Conservation (phyloP, 2,113 vertebrate species). For the Mormoops blainvillei region DNA sequence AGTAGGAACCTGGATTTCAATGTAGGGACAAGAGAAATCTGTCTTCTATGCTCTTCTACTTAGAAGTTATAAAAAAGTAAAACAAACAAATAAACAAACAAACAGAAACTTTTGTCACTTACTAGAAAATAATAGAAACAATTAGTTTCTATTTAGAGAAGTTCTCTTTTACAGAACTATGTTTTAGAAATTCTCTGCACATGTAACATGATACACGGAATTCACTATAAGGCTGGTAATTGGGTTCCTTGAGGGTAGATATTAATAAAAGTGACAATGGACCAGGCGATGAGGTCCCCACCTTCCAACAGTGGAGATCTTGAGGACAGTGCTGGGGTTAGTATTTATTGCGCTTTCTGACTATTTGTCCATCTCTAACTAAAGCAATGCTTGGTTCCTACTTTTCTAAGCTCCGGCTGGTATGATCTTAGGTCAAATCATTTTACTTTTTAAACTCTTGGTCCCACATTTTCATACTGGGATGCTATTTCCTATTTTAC, state of each 20-base stretch:
- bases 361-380: not conserved
- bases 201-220: not conserved
- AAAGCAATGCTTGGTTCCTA: not conserved
- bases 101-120: not conserved
- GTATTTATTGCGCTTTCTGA: not conserved
- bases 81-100: not conserved
- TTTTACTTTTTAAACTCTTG: not conserved
- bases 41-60: not conserved
- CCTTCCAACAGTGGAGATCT: not conserved
- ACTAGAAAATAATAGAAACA: not conserved
- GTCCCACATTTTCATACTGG: not conserved
- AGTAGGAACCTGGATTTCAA: not conserved
- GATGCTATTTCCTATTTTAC: not conserved
- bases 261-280: not conserved
- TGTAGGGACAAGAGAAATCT: not conserved
- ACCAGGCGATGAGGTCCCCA: not conserved
- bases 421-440: not conserved
- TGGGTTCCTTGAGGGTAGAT: not conserved
- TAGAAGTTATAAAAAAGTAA: not conserved
- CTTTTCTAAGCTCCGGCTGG: not conserved
- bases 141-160: not conserved
- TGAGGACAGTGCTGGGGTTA: not conserved
- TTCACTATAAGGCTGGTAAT: not conserved
- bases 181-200: not conserved
- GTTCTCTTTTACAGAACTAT: not conserved